Evolutionary conservation across 2,113 vertebrate genomes (phyloP).

Genomic region (Melanerpes formicivorus): DNA sequence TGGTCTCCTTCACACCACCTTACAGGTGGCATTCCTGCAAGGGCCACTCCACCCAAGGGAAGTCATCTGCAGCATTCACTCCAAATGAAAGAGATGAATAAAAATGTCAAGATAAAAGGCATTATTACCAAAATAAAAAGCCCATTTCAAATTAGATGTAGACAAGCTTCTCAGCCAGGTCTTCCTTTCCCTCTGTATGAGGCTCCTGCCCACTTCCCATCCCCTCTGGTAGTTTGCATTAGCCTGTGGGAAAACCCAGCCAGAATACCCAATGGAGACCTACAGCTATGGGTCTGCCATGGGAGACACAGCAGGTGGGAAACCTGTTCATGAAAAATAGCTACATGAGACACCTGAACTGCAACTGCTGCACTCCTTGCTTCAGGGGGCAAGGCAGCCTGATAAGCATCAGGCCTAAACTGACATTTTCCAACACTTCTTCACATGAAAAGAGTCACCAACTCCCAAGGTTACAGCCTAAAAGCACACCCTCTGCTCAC

Average conservation of each 20-base stretch:
- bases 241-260: constrained; percentile 46
- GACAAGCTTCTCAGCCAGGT: background rate
- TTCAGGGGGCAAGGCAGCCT: background rate
- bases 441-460: background rate
- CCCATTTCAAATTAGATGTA: background rate
- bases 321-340: constrained; percentile 47
- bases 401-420: background rate
- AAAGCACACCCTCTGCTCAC: background rate
- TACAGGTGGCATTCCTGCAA: background rate
- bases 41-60: background rate
- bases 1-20: background rate
- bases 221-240: constrained; percentile 23
- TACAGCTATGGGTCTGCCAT: constrained; percentile 13
- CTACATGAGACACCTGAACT: constrained; percentile 40
- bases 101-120: background rate
- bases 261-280: constrained; percentile 36
- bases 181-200: background rate
- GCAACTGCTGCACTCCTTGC: background rate
- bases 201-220: constrained; percentile 37
- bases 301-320: constrained; percentile 43
- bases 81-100: background rate
- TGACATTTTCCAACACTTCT: background rate
- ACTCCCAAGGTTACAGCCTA: background rate
- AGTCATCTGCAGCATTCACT: background rate
- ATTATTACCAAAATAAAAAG: background rate